Evolutionary conservation across 2,888 invertebrate species (phyloP), one percentile per base, ranked within the genome.

Genomic region (Drosophila barbarae): DNA sequence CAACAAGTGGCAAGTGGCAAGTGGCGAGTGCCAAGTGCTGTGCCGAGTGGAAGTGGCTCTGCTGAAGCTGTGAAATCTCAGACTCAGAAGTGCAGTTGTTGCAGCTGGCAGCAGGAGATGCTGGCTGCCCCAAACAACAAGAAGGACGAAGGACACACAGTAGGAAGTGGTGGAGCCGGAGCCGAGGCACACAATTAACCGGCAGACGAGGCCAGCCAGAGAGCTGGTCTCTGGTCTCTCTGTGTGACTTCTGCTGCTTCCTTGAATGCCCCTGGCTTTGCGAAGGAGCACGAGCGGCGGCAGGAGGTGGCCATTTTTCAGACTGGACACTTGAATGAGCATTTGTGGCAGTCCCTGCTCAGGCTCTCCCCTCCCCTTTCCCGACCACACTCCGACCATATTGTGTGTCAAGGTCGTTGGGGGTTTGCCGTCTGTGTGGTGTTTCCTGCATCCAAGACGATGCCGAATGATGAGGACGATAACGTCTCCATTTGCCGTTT

Each of bases 371-470:
- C 10, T 10, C 7, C 28, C 35, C 9, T 1, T 1, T 18, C 18
- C 44, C 10, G 26, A 51, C 30, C 54, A 38, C 54, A 55, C 52
- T 18, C 18, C 18, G 18, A 54, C 50, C 51, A 59, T 67, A 59
- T 72, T 75, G 69, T 81, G 71, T 81, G 81, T 81, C 81, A 81
- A 81, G 81, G 81, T 81, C 79, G 76, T 71, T 60, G 42, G 61
- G 55, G 46, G 63, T 58, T 46, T 23, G 64, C 56, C 55, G 39
- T 21, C 50, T 63, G 58, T 59, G 47, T 77, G 77, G 56, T 73
- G 67, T 69, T 83, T 79, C 84, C 79, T 78, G 82, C 84, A 23
- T 78, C 82, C 82, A 79, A 79, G 79, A 79, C 84, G 84, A 74
- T 84, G 52, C 65, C 69, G 58, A 69, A 71, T 70, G 74, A 58